Percentiles rank a stretch among this genome's conserved stretches.
Evolutionary conservation across 2,113 vertebrate species (phyloP).

Genomic region (Bambusicola thoracicus): DNA sequence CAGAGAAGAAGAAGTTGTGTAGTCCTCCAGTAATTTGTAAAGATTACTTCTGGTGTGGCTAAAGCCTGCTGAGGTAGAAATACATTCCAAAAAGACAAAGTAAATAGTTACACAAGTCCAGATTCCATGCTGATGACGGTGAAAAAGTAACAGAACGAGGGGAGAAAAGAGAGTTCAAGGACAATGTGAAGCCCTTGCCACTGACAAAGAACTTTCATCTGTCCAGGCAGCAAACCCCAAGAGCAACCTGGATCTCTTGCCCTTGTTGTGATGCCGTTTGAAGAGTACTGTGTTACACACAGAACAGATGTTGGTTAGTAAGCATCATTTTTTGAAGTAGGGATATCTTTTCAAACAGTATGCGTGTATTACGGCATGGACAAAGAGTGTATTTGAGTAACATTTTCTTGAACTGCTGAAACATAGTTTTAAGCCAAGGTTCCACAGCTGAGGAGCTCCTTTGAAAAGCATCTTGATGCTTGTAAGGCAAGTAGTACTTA

Average conservation of each 20-base stretch:
- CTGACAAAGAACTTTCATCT: background rate
- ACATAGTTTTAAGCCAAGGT: background rate
- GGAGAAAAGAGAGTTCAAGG: background rate
- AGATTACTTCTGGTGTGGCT: background rate
- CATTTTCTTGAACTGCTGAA: background rate
- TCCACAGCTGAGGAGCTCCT: background rate
- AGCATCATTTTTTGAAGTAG: background rate
- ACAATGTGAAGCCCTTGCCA: background rate
- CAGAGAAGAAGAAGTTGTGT: background rate
- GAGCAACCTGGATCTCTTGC: background rate
- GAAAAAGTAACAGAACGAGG: background rate
- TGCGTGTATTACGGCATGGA: background rate
- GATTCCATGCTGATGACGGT: fast-evolving
- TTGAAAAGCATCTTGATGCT: background rate
- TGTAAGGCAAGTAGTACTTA: background rate
- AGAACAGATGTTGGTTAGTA: background rate
- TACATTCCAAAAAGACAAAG: background rate
- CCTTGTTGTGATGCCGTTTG: background rate
- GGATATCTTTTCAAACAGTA: background rate
- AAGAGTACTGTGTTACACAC: background rate
- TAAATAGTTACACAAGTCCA: background rate
- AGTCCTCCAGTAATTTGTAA: background rate
- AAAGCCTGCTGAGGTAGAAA: background rate
- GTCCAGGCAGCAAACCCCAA: background rate
- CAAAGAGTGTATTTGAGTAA: background rate